Base-by-base conservation (phyloP, 2,113 vertebrate genomes). In the Ancistrus triradiatus region DNA sequence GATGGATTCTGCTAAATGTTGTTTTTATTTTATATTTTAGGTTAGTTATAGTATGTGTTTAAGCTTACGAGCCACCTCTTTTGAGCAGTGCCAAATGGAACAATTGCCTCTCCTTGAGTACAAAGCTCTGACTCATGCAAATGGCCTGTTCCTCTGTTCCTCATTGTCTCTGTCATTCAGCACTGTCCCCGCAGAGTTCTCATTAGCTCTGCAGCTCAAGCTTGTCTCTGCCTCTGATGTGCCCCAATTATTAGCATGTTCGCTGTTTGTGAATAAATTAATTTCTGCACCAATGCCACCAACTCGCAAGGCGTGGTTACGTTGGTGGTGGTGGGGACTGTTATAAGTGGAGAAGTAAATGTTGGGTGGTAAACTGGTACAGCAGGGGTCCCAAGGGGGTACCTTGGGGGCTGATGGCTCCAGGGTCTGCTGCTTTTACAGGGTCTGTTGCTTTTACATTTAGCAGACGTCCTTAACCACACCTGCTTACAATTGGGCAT, bases 1-100 rank as follows among this genome's bases (percentile, higher is more conserved):
- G 65, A 55, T 33, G 55, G 59, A 68, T 51, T 63, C 53, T 68
- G 38, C 43, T 50, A 53, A 63, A 53, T 59, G 31, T 46, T 63
- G 51, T 72, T 72, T 68, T n/a, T n/a, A n/a, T n/a, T n/a, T n/a
- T n/a, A n/a, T n/a, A n/a, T n/a, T n/a, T n/a, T n/a, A n/a, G n/a
- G n/a, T n/a, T 61, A 28, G 42, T 28, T 17, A 38, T 38, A 14
- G 18, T 19, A 47, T 60, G 48, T 18, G 17, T 40, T 55, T 59
- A 57, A 59, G 44, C 53, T 15, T 44, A 48, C 62, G 25, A 48
- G 61, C 57, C 18, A 37, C 51, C 43, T 57, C 50, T 18, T 33
- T 48, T 62, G 50, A 46, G 50, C 21, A 48, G 33, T 63, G 19
- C 60, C 60, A 73, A 59, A 38, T 52, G 8, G 59, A 55, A 63